Evolutionary conservation across 1,140 invertebrate genomes (phyloP).

Genomic region (Platyura marginata): DNA sequence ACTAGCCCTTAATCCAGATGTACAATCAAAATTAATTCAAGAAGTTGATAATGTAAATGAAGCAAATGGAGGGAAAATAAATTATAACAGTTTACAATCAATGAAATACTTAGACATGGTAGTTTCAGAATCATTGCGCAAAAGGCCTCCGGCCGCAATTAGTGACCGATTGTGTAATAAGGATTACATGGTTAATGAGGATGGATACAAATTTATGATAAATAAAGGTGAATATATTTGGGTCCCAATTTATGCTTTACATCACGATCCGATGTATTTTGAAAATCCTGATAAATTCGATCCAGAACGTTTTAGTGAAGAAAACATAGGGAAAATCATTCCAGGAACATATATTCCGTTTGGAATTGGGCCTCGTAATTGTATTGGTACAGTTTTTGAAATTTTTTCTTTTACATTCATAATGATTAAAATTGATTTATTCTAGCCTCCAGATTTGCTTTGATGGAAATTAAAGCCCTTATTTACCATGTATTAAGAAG

Average conservation of each 20-base stretch:
- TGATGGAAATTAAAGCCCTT: background rate
- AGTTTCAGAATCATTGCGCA: constrained; percentile 30
- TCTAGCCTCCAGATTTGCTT: constrained; percentile 1
- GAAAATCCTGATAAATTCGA: too few species aligned
- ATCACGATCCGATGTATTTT: constrained; percentile 30
- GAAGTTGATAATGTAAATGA: too few species aligned
- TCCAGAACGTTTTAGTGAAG: too few species aligned
- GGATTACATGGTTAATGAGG: constrained; percentile 5
- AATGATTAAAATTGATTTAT: too few species aligned
- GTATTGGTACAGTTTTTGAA: too few species aligned
- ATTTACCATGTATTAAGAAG: background rate
- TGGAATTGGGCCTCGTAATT: too few species aligned
- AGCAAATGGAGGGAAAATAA: background rate
- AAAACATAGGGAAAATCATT: constrained; percentile 13
- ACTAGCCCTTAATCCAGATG: constrained; percentile 31
- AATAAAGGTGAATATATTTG: constrained; percentile 11
- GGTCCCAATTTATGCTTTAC: constrained; percentile 15
- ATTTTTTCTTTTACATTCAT: too few species aligned
- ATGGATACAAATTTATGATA: constrained; percentile 5
- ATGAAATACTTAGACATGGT: too few species aligned
- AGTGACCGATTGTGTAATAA: constrained; percentile 21
- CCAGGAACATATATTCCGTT: too few species aligned
- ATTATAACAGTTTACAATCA: too few species aligned
- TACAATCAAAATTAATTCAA: constrained; percentile 22
- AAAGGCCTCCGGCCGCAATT: constrained; percentile 24